Conservation (phyloP, 2,888 invertebrate species). For the Lysandra coridon region DNA sequence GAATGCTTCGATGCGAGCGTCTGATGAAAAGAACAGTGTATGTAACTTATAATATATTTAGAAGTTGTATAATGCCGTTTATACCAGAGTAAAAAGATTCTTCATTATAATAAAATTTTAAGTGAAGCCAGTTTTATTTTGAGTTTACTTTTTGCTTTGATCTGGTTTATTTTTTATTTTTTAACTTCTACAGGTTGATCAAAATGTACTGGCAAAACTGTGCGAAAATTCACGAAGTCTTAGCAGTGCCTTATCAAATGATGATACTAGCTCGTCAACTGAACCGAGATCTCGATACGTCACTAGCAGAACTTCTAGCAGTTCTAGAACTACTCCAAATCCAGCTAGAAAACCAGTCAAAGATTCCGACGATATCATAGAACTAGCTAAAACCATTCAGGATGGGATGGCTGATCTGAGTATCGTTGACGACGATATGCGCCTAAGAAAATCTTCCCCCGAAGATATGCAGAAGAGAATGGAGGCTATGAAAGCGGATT, state of each 20-base stretch:
- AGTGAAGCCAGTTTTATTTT: neutral
- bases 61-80: neutral
- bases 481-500: conserved; percentile 63
- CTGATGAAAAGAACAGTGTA: conserved; percentile 53
- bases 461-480: conserved; percentile 65
- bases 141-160: neutral
- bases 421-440: conserved; percentile 60
- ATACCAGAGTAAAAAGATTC: neutral
- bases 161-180: neutral
- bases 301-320: conserved; percentile 58
- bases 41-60: conserved; percentile 38
- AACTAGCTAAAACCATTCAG: conserved; percentile 78
- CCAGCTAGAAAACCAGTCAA: conserved; percentile 61
- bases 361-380: conserved; percentile 67
- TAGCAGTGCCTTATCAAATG: conserved; percentile 65
- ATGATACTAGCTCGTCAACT: conserved; percentile 62
- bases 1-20: conserved; percentile 40
- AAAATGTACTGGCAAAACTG: conserved; percentile 58
- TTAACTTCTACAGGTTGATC: conserved; percentile 54
- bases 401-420: conserved; percentile 77
- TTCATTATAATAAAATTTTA: neutral
- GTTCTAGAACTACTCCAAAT: conserved; percentile 59
- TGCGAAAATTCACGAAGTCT: conserved; percentile 67
- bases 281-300: conserved; percentile 63
- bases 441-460: conserved; percentile 50